phyloP scores from a whole-genome alignment of 2,888 invertebrate genomes.

The Chouioia cunea region DNA sequence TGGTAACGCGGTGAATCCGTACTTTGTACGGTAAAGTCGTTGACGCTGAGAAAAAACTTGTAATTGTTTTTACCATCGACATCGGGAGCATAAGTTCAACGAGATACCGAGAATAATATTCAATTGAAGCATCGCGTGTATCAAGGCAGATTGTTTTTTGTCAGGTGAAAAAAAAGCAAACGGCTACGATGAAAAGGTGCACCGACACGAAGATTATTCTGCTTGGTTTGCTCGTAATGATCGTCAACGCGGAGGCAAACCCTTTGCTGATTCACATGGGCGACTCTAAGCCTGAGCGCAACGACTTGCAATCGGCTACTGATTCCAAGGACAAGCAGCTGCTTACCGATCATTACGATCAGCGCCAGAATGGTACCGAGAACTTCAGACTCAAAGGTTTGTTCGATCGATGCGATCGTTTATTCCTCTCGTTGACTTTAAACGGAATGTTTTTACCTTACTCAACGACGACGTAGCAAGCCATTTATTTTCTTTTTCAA shows the following conservation, averaged over 20 bases:
- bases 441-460: background rate
- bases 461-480: background rate
- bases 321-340: slow-evolving; percentile 26
- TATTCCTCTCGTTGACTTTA: background rate
- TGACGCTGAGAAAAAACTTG: too few species aligned
- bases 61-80: too few species aligned
- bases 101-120: too few species aligned
- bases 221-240: slow-evolving; percentile 17
- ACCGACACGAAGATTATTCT: too few species aligned
- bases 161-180: too few species aligned
- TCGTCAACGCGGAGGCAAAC: slow-evolving; percentile 40
- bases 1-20: too few species aligned
- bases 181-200: too few species aligned
- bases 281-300: slow-evolving; percentile 12
- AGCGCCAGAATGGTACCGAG: slow-evolving; percentile 83
- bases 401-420: background rate
- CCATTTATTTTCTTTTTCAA: too few species aligned
- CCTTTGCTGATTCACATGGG: slow-evolving; percentile 38
- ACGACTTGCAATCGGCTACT: background rate
- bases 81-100: too few species aligned
- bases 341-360: slow-evolving; percentile 72
- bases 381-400: slow-evolving; percentile 75
- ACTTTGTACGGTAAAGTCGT: too few species aligned
- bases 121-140: too few species aligned
- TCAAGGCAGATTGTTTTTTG: too few species aligned